Conservation (phyloP, 2,113 vertebrate genomes). For the Caretta caretta region DNA sequence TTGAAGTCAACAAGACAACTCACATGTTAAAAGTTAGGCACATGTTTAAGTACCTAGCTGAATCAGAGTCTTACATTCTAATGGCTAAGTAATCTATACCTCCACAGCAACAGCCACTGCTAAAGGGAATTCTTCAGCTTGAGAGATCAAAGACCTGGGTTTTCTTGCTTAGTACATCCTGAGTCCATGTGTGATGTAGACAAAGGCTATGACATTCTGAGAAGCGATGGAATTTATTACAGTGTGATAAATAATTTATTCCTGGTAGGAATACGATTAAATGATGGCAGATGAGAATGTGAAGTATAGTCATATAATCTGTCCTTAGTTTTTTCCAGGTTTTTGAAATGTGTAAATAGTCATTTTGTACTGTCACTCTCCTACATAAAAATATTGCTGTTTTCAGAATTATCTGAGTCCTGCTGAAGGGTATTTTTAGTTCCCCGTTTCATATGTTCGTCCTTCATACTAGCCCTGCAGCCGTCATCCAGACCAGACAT, state of each 20-base stretch:
- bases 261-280: background rate
- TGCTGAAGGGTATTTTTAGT: slow-evolving; percentile 46
- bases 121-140: background rate
- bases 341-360: background rate
- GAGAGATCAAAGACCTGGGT: background rate
- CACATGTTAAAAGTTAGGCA: background rate
- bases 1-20: background rate
- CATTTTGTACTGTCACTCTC: background rate
- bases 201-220: background rate
- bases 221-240: background rate
- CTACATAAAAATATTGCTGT: slow-evolving; percentile 18
- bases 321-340: background rate
- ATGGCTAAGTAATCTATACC: background rate
- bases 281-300: background rate
- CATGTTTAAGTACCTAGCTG: background rate
- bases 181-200: background rate
- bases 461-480: slow-evolving; percentile 26
- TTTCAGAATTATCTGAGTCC: slow-evolving; percentile 35
- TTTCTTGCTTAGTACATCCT: background rate
- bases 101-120: background rate
- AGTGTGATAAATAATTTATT: background rate
- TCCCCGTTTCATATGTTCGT: slow-evolving; percentile 25
- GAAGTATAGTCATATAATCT: background rate
- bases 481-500: slow-evolving; percentile 55
- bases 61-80: background rate